phyloP scores from a whole-genome alignment of 2,888 invertebrate genomes.

The Horisme vitalbata region DNA sequence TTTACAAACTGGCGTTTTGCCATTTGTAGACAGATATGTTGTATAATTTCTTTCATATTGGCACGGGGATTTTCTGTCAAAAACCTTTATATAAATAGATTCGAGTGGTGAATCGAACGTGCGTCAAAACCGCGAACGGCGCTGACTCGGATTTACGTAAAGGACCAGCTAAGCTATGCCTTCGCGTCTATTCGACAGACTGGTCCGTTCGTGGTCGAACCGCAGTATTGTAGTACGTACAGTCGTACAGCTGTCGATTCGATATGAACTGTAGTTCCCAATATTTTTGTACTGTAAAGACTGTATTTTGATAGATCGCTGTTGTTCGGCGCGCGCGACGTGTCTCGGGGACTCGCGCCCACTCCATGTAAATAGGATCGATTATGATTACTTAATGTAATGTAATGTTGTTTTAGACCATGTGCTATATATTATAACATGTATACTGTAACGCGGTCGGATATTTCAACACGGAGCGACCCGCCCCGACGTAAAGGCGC shows the following conservation, averaged over 20 bases:
- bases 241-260: conserved; percentile 9
- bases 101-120: not conserved
- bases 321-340: conserved; percentile 3
- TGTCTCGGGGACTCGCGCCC: conserved; percentile 10
- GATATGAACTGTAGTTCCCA: conserved; percentile 16
- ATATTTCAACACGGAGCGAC: conserved; percentile 30
- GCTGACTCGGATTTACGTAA: conserved; percentile 3
- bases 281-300: conserved; percentile 27
- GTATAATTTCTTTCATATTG: not conserved
- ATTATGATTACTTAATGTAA: conserved; percentile 78
- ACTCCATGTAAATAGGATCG: conserved; percentile 61
- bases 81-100: not conserved
- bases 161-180: not conserved
- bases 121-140: not conserved
- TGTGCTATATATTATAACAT: conserved; percentile 72
- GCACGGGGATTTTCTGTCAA: not conserved
- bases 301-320: conserved; percentile 18
- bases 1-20: no score
- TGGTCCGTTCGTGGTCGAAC: not conserved
- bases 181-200: not conserved
- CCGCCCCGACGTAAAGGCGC: conserved; percentile 39
- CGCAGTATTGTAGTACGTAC: not conserved
- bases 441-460: conserved; percentile 30
- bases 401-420: conserved; percentile 78
- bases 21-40: no score